These are phyloP conservation scores for Lysiphlebus fabarum DNA, from an alignment of 1,140 invertebrate species.

Conservation along the genomic window DNA sequence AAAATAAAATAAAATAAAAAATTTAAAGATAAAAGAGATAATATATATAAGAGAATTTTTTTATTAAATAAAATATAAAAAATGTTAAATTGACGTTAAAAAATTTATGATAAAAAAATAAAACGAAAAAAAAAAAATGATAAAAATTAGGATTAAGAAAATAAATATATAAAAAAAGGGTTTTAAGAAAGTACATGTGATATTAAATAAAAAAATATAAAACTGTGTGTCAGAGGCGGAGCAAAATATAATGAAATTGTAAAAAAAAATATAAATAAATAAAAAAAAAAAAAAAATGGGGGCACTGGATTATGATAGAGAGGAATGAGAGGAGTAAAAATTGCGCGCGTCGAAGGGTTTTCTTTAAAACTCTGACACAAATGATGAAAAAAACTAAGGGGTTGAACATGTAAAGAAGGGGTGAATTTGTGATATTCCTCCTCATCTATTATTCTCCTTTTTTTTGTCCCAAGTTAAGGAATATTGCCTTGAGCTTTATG, in stretches of 20 bases:
- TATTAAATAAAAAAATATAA: constrained; percentile 23
- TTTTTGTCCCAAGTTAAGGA: constrained; percentile 19
- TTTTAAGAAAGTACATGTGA: constrained; percentile 13
- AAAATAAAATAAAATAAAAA: background rate
- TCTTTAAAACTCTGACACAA: background rate
- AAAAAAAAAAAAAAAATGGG: constrained; percentile 12
- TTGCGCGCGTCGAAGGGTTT: constrained; percentile 22
- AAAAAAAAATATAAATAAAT: constrained; percentile 29
- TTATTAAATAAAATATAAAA: background rate
- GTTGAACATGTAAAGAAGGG: constrained; percentile 18
- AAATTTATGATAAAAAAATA: too few species aligned
- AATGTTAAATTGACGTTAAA: constrained; percentile 11
- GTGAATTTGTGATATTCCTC: background rate
- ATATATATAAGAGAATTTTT: constrained; percentile 13
- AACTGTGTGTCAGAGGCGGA: constrained; percentile 28
- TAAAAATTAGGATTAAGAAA: background rate
- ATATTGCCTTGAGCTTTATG: constrained; percentile 41
- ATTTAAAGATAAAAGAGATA: constrained; percentile 18
- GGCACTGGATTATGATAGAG: constrained; percentile 13
- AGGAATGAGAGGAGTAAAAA: constrained; percentile 15
- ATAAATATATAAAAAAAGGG: background rate
- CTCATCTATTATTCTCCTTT: too few species aligned
- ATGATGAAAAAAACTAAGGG: background rate
- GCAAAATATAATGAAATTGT: constrained; percentile 32
- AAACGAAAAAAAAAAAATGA: background rate